A percentile compares a stretch with the other conserved stretches of the same genome.
Evolutionary conservation across 2,888 invertebrate genomes (phyloP).

Genomic region (Brenthis ino): DNA sequence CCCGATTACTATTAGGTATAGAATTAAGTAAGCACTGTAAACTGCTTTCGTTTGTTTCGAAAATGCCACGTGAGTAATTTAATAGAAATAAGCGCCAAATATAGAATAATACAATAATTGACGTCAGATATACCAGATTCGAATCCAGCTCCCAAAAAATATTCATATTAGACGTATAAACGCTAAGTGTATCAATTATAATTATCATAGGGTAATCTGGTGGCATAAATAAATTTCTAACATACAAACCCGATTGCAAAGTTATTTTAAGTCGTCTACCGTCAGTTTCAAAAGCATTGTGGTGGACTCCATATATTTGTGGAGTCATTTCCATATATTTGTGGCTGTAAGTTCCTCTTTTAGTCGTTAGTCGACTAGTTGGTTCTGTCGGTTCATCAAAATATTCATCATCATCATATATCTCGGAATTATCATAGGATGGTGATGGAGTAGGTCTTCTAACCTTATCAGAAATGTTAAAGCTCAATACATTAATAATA

Average conservation of each 20-base stretch:
- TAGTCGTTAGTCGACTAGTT: background rate
- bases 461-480: slow-evolving; percentile 13
- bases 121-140: too few species aligned
- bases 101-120: too few species aligned
- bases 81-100: too few species aligned
- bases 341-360: background rate
- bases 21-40: too few species aligned
- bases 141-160: too few species aligned
- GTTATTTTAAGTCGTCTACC: background rate
- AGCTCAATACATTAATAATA: background rate
- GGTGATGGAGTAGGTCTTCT: slow-evolving; percentile 14
- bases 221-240: too few species aligned
- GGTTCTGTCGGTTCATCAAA: background rate
- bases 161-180: too few species aligned
- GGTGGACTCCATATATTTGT: background rate
- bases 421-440: slow-evolving; percentile 35
- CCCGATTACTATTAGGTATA: too few species aligned
- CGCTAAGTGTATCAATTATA: too few species aligned
- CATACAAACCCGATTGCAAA: background rate
- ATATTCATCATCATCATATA: slow-evolving; percentile 22
- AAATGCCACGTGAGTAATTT: too few species aligned
- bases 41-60: too few species aligned
- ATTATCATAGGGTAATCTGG: too few species aligned
- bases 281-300: background rate
- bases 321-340: background rate